Base-by-base conservation (phyloP, 2,888 invertebrate species). In the Caenorhabditis sp. region DNA sequence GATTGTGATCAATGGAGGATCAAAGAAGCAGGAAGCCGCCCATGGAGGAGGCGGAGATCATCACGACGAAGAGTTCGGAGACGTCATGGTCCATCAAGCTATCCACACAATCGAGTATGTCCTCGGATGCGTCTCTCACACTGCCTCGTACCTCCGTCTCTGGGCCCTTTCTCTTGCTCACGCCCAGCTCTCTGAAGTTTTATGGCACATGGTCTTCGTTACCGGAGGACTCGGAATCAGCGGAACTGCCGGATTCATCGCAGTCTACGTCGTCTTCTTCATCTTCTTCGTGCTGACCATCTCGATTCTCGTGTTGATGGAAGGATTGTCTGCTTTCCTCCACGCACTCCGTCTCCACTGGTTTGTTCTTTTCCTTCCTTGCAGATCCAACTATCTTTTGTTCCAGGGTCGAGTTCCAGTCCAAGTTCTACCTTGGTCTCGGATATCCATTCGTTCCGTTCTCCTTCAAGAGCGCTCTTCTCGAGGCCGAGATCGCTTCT, bases 261-360 rank as follows among this genome's bases (percentile, higher is more conserved):
- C 84, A 8, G 77, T 78, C 51, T 87, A 80, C 68, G 83, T 87
- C 22, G 85, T 97, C 84, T 99, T 99, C 94, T 95, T 95, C 78
- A 95, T 95, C 89, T 99, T 98, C 97, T 96, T 96, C 13, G 83
- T 90, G 13, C 94, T 99, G 85, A 98, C 98, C 53, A 94, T 99
- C 51, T 95, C 96, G 90, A 97, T 99, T 93, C 94, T 99, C 40
- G 96, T 99, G 78, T 94, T 98, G 61, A 99, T 99, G 99, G 99
- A 99, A 94, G 99, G 99, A 4, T 94, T 99, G 35, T 98, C 98
- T 35, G 99, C 99, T 70, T 99, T 99, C 94, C 94, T 99, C 88
- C 99, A 90, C 85, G 88, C 90, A 9, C 89, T 90, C 20, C 89
- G 90, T 85, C 87, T 90, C 55, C 90, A 90, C 64, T 90, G 90